phyloP scores from a whole-genome alignment of 1,140 invertebrate species.

The Nasonia vitripennis region DNA sequence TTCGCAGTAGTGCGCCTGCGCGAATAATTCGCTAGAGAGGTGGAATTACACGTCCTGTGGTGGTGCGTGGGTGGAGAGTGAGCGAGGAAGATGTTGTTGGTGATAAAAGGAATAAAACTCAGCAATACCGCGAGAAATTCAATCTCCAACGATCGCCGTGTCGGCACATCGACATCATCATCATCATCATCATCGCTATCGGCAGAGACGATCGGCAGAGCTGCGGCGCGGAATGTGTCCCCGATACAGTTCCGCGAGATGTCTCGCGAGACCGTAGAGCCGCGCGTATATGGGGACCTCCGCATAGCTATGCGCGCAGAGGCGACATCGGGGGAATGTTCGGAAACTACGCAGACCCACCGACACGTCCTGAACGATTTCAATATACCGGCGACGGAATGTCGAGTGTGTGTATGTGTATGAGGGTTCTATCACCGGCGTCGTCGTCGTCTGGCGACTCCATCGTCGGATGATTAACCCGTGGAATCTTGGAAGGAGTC shows the following conservation, averaged over 20 bases:
- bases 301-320: neutral
- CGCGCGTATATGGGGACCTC: neutral
- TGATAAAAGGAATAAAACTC: too few species aligned
- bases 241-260: neutral
- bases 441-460: neutral
- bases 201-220: neutral
- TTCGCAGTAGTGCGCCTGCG: neutral
- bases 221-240: neutral
- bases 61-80: too few species aligned
- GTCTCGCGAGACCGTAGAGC: constrained; percentile 6
- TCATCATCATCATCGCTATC: neutral
- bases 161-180: neutral
- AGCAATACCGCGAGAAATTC: too few species aligned
- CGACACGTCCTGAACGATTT: constrained; percentile 28
- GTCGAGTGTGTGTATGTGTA: neutral
- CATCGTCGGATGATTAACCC: neutral
- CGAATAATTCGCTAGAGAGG: constrained; percentile 11
- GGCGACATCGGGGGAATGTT: constrained; percentile 39
- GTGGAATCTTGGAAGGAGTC: neutral
- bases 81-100: too few species aligned
- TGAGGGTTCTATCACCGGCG: neutral
- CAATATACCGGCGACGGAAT: constrained; percentile 32
- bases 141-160: too few species aligned
- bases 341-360: constrained; percentile 28
- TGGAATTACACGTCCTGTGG: neutral